Conservation (phyloP, 2,888 invertebrate genomes). For the Coelogynopora nodosa region DNA sequence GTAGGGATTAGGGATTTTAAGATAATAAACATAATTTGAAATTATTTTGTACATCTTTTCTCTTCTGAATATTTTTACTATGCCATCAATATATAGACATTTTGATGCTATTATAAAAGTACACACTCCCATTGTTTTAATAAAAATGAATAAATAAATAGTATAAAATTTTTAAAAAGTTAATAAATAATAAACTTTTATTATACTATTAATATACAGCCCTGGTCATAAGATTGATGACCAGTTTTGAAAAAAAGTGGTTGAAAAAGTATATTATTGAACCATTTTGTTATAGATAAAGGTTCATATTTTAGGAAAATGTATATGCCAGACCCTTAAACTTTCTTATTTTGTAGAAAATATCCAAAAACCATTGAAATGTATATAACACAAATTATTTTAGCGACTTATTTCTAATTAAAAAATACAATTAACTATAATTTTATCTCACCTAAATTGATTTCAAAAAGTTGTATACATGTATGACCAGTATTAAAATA, state of each 20-base stretch:
- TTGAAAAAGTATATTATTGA: not conserved
- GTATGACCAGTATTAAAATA: not conserved
- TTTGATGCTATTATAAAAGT: no score
- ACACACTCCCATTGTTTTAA: no score
- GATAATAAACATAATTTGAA: no score
- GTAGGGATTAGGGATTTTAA: no score
- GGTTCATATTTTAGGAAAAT: not conserved
- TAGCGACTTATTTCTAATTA: not conserved
- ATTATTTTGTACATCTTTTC: no score
- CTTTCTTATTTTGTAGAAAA: not conserved
- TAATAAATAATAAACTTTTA: no score
- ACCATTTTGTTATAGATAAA: not conserved
- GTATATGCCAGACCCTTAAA: not conserved
- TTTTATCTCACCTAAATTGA: not conserved
- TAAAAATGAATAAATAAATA: no score
- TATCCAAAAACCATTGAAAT: not conserved
- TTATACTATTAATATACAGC: not conserved
- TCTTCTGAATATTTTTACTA: no score
- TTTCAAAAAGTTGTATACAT: not conserved
- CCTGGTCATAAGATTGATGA: not conserved
- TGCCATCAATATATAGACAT: no score
- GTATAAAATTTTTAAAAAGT: no score
- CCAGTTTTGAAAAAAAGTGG: not conserved
- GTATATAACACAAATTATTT: not conserved
- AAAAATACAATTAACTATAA: not conserved